These are phyloP conservation scores for Grammomys surdaster DNA, from an alignment of 2,113 vertebrate species.

Conservation along the genomic window DNA sequence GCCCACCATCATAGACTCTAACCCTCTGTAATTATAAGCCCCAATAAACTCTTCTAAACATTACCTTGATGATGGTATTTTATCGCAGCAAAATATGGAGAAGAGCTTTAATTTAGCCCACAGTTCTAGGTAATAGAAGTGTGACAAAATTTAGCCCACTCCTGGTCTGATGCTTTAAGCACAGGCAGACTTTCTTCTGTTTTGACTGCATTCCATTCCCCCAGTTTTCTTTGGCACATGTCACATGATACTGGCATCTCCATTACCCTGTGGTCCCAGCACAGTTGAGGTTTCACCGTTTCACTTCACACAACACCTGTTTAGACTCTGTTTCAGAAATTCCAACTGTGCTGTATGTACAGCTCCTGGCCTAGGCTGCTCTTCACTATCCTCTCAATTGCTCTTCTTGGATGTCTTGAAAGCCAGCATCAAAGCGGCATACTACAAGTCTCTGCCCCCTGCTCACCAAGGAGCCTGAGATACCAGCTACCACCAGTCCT, in stretches of 20 bases:
- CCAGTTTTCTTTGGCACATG: background rate
- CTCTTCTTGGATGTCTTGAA: background rate
- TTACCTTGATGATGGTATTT: background rate
- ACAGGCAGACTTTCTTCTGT: background rate
- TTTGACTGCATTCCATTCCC: no score
- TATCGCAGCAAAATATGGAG: background rate
- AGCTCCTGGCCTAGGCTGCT: background rate
- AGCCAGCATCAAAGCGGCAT: background rate
- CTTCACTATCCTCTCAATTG: background rate
- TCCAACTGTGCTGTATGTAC: no score
- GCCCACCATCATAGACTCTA: background rate
- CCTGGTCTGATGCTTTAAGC: background rate
- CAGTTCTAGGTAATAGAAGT: background rate
- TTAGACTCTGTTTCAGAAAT: background rate
- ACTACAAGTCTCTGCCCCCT: background rate
- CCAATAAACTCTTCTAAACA: background rate
- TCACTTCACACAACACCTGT: no score
- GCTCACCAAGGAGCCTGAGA: background rate
- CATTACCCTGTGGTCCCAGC: no score
- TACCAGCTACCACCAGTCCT: no score
- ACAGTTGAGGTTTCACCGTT: background rate
- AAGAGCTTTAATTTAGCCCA: background rate
- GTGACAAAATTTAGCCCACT: background rate
- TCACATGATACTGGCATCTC: background rate
- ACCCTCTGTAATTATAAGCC: background rate